phyloP scores from a whole-genome alignment of 2,113 vertebrate genomes.

The Orycteropus afer region DNA sequence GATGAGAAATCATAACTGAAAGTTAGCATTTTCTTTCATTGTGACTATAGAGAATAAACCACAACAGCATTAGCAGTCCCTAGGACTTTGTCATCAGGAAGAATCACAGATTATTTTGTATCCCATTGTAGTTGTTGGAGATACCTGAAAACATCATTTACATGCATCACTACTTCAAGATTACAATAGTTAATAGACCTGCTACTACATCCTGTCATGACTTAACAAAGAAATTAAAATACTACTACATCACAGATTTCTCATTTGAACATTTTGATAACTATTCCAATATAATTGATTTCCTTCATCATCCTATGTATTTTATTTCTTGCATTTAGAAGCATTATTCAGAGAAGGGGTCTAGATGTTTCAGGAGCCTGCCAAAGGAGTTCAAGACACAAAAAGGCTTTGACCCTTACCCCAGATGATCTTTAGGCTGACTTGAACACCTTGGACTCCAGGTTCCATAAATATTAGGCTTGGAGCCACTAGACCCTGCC shows the following conservation, averaged over 20 bases:
- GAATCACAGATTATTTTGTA: constrained; percentile 56
- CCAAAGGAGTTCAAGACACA: not conserved
- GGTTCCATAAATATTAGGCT: not conserved
- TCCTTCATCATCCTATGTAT: not conserved
- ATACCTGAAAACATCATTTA: constrained; percentile 53
- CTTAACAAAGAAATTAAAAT: constrained; percentile 64
- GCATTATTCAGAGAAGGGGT: not conserved
- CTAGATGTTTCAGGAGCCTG: not conserved
- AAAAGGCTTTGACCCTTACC: not conserved
- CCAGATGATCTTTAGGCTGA: not conserved
- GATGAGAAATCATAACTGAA: constrained; percentile 18
- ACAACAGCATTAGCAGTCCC: constrained; percentile 42
- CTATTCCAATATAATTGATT: constrained; percentile 39
- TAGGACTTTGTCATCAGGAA: constrained; percentile 53
- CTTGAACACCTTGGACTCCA: not conserved
- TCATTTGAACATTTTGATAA: constrained; percentile 64
- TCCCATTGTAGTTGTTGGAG: constrained; percentile 52
- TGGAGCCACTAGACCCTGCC: not conserved
- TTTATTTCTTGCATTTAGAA: constrained; percentile 58
- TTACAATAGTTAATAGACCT: constrained; percentile 57
- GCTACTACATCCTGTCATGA: constrained; percentile 53
- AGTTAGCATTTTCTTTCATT: constrained; percentile 46
- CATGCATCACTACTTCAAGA: constrained; percentile 50
- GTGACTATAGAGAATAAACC: constrained; percentile 46
- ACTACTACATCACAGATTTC: constrained; percentile 20